Evolutionary conservation across 2,888 invertebrate genomes (phyloP).

Genomic region (Diploptera punctata): DNA sequence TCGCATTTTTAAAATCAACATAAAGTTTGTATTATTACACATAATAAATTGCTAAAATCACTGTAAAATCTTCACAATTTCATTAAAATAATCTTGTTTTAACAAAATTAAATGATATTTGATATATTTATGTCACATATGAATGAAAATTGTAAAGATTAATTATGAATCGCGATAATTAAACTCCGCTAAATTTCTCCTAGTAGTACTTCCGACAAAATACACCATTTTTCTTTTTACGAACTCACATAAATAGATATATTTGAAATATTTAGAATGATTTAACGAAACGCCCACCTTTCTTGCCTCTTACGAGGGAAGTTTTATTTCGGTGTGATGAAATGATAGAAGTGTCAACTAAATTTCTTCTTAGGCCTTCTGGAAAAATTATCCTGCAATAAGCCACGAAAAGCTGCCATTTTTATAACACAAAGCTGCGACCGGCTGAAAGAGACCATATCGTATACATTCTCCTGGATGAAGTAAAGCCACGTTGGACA

Average conservation of each 20-base stretch:
- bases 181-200: constrained; percentile 43
- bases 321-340: constrained; percentile 42
- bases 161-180: constrained; percentile 39
- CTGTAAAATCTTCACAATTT: constrained; percentile 1
- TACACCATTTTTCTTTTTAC: constrained; percentile 44
- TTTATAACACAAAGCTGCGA: constrained; percentile 53
- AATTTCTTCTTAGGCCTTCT: constrained; percentile 62
- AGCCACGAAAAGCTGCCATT: constrained; percentile 60
- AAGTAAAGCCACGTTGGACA: constrained; percentile 45
- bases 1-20: constrained; percentile 33
- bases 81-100: constrained; percentile 24
- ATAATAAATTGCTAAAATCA: constrained; percentile 21
- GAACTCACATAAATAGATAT: constrained; percentile 44
- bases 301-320: constrained; percentile 46
- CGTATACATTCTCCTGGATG: constrained; percentile 51
- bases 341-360: constrained; percentile 57
- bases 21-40: constrained; percentile 25
- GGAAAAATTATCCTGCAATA: constrained; percentile 59
- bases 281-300: constrained; percentile 47
- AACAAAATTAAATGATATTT: constrained; percentile 7
- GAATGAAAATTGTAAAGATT: background rate
- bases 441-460: constrained; percentile 44
- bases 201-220: constrained; percentile 43
- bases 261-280: constrained; percentile 41
- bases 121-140: background rate